A percentile compares a stretch with the other conserved stretches of the same genome.
These are phyloP conservation scores for Cirrhinus mrigala DNA, from an alignment of 2,797 vertebrate genomes.

Conservation along the genomic window DNA sequence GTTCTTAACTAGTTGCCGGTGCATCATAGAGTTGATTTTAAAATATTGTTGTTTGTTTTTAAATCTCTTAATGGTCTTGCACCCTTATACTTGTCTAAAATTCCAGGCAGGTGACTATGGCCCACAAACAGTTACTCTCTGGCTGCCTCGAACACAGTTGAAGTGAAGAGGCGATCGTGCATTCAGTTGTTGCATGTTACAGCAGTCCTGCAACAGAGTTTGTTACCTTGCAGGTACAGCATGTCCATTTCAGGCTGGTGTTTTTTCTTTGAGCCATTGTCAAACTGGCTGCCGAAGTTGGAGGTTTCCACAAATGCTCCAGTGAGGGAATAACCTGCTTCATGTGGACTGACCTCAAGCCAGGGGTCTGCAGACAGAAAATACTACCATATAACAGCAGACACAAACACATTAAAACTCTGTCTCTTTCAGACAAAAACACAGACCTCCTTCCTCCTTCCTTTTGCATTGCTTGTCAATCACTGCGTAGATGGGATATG, in stretches of 20 bases:
- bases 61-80: no score
- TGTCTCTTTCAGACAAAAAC: neutral
- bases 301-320: constrained; percentile 31
- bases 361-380: constrained; percentile 5
- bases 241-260: constrained; percentile 17
- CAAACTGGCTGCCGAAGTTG: constrained; percentile 24
- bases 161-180: no score
- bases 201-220: neutral
- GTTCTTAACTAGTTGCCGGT: no score
- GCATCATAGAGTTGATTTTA: no score
- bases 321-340: constrained; percentile 45
- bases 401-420: neutral
- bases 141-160: no score
- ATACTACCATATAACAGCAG: neutral
- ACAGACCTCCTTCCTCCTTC: constrained; percentile 22
- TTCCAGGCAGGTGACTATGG: no score
- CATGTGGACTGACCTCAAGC: constrained; percentile 46
- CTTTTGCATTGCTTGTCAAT: constrained; percentile 40
- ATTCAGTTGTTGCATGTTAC: neutral
- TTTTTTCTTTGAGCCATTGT: neutral
- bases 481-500: constrained; percentile 53
- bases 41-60: no score
- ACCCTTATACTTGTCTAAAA: no score
- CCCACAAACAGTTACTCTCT: no score
- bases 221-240: constrained; percentile 45